These are phyloP conservation scores for Schizotus pectinicornis DNA, from an alignment of 2,888 invertebrate genomes.

Conservation along the genomic window DNA sequence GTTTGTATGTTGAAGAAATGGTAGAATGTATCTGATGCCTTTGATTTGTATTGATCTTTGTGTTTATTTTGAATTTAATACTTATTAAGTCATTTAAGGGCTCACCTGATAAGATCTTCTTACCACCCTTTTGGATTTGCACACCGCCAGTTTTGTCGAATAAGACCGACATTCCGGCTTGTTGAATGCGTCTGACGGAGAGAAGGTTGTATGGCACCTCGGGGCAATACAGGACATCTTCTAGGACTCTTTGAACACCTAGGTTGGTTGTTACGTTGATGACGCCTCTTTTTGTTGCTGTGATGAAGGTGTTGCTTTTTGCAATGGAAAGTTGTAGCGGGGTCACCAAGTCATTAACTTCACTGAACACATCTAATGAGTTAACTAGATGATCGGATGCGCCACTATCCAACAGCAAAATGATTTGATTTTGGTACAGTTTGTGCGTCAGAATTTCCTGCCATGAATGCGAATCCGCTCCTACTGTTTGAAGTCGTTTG, in stretches of 20 bases:
- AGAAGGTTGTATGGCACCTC: conserved; percentile 46
- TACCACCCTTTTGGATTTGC: conserved; percentile 30
- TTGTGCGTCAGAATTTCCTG: too few relatives aligned
- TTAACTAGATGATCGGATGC: conserved; percentile 7
- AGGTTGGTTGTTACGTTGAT: conserved; percentile 41
- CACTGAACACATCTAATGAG: not conserved
- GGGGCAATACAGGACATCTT: conserved; percentile 41
- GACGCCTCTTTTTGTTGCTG: conserved; percentile 39
- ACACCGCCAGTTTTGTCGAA: conserved; percentile 44
- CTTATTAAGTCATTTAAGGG: not conserved
- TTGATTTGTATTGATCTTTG: not conserved
- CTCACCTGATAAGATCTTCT: conserved; percentile 37
- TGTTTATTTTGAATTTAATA: conserved; percentile 1
- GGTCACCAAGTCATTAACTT: not conserved
- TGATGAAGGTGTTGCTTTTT: not conserved
- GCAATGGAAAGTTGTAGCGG: conserved; percentile 5
- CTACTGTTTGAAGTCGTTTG: too few relatives aligned
- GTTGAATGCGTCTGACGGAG: conserved; percentile 37
- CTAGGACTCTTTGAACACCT: conserved; percentile 27
- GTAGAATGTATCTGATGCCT: not conserved
- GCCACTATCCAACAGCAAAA: conserved; percentile 5
- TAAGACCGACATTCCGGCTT: conserved; percentile 42
- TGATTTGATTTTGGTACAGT: too few relatives aligned
- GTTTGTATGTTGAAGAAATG: too few relatives aligned
- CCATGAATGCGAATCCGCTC: too few relatives aligned